These are phyloP conservation scores for Parazoanthus atlanticus DNA, from an alignment of 92 coral and sea anemone genomes.

Conservation along the genomic window DNA sequence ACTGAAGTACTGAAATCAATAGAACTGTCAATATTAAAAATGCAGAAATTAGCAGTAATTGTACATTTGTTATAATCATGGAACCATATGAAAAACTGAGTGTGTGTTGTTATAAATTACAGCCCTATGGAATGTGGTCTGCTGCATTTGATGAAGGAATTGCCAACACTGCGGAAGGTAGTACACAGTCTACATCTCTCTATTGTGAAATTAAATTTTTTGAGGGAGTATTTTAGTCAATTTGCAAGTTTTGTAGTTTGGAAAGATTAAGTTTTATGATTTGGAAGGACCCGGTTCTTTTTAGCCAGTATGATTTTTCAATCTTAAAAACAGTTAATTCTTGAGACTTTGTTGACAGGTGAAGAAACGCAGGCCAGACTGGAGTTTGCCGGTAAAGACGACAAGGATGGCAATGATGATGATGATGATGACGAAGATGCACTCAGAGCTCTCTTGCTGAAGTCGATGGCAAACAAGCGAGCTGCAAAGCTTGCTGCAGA, in stretches of 20 bases:
- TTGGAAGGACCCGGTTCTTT: too few relatives aligned
- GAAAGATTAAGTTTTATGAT: too few relatives aligned
- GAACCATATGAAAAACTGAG: background rate
- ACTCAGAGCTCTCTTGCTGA: conserved; percentile 81
- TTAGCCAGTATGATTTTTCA: background rate
- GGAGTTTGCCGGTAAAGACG: conserved; percentile 4
- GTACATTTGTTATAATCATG: too few relatives aligned
- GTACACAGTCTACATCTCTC: background rate
- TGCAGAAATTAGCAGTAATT: too few relatives aligned
- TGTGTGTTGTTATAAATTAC: background rate
- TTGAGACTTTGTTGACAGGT: background rate
- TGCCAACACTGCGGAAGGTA: conserved; percentile 11
- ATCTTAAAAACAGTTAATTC: background rate
- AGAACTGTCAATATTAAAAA: too few relatives aligned
- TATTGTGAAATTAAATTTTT: background rate
- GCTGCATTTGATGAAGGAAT: background rate
- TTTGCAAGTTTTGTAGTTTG: background rate
- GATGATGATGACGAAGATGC: conserved; percentile 88
- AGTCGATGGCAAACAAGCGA: conserved; percentile 87
- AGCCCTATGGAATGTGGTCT: conserved; percentile 26
- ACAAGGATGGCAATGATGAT: conserved; percentile 52
- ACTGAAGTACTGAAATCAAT: too few relatives aligned
- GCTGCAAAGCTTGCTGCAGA: conserved; percentile 69
- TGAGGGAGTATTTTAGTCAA: background rate
- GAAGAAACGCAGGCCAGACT: background rate